These are phyloP conservation scores for Chaenogobius annularis DNA, from an alignment of 2,113 vertebrate genomes.

Conservation along the genomic window DNA sequence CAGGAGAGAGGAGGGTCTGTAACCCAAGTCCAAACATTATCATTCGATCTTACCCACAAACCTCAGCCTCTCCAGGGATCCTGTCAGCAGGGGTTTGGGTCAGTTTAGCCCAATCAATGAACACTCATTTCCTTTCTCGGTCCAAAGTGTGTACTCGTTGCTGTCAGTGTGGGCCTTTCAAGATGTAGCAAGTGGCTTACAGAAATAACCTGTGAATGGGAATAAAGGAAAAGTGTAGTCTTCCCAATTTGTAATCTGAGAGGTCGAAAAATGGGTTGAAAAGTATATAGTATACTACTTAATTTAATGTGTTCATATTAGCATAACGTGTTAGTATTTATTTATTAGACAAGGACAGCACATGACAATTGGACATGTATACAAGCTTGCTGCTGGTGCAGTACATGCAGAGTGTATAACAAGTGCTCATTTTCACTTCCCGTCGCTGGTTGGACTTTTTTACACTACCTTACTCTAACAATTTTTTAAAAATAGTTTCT, in stretches of 20 bases:
- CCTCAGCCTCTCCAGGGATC: conserved; percentile 40
- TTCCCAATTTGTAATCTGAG: background rate
- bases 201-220: background rate
- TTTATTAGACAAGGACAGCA: too few relatives aligned
- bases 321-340: too few relatives aligned
- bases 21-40: conserved; percentile 55
- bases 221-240: background rate
- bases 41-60: conserved; percentile 50
- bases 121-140: conserved; percentile 42
- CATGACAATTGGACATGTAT: too few relatives aligned
- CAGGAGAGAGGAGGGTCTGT: conserved; percentile 54
- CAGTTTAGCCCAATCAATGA: conserved; percentile 31
- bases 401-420: too few relatives aligned
- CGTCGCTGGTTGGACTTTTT: too few relatives aligned
- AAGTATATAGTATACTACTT: too few relatives aligned
- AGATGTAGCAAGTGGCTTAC: background rate
- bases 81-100: conserved; percentile 33
- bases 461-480: too few relatives aligned
- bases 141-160: conserved; percentile 9
- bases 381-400: too few relatives aligned
- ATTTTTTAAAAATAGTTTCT: too few relatives aligned
- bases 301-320: too few relatives aligned
- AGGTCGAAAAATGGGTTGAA: background rate
- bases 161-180: background rate
- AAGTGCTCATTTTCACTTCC: too few relatives aligned